phyloP scores from a whole-genome alignment of 2,113 vertebrate species.

The Ailurus styani region DNA sequence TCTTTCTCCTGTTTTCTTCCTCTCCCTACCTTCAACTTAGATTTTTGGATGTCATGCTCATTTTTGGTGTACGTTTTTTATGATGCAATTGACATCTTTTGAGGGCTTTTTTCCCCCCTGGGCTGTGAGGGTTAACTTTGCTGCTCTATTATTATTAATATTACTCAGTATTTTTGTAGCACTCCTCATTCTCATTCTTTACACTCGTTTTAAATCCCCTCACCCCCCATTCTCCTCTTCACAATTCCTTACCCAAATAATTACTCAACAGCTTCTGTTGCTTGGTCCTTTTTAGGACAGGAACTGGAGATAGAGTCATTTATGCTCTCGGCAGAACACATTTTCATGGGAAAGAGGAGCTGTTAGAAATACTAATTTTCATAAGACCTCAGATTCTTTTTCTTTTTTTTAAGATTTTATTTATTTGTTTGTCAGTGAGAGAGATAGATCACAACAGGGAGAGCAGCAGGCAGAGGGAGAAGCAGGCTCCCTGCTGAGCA shows the following conservation, averaged over 20 bases:
- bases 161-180: not conserved
- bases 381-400: not conserved
- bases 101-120: not conserved
- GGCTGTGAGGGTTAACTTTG: not conserved
- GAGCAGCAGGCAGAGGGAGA: no score
- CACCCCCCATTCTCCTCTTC: not conserved
- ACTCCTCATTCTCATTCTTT: not conserved
- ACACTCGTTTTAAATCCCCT: not conserved
- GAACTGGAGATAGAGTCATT: not conserved
- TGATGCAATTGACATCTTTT: not conserved
- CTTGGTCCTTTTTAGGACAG: not conserved
- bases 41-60: not conserved
- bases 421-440: no score
- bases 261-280: not conserved
- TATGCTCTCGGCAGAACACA: not conserved
- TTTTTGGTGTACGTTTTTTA: not conserved
- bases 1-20: no score
- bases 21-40: not conserved
- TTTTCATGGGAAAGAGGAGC: not conserved
- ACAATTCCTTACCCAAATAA: not conserved
- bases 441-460: no score
- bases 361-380: not conserved
- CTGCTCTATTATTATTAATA: not conserved
- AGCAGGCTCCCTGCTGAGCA: no score
- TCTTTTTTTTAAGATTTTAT: no score